A percentile compares a stretch with the other conserved stretches of the same genome.
Conservation (phyloP, 2,797 vertebrate species). For the Mycteria americana region DNA sequence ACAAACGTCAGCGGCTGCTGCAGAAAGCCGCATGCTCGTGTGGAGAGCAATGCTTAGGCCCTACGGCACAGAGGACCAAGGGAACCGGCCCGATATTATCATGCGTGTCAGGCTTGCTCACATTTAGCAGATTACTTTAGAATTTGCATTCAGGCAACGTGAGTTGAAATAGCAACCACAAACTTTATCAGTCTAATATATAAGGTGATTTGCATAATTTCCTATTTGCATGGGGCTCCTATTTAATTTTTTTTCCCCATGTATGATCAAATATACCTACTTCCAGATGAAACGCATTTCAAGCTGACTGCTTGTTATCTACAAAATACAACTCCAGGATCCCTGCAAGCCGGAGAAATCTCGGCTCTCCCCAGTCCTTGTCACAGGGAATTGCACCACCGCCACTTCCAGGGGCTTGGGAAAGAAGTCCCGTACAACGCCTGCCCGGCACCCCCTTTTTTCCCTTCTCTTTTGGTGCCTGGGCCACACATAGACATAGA, state of each 20-base stretch:
- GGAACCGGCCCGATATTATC: neutral
- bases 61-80: neutral
- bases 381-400: neutral
- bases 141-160: neutral
- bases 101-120: neutral
- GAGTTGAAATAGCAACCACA: neutral
- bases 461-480: neutral
- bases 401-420: neutral
- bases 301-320: neutral
- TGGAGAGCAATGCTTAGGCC: neutral
- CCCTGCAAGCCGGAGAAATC: neutral
- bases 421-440: accelerated
- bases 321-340: neutral
- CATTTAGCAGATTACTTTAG: neutral
- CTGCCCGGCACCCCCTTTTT: neutral
- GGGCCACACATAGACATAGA: accelerated
- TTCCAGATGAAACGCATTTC: neutral
- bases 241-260: neutral
- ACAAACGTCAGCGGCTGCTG: neutral
- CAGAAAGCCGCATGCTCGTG: accelerated
- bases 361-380: neutral
- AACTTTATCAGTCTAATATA: neutral
- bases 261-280: neutral
- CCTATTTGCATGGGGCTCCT: neutral
- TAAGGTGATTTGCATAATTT: conserved; percentile 25